phyloP scores from a whole-genome alignment of 2,888 invertebrate genomes.

The Mesorhabditis belari region DNA sequence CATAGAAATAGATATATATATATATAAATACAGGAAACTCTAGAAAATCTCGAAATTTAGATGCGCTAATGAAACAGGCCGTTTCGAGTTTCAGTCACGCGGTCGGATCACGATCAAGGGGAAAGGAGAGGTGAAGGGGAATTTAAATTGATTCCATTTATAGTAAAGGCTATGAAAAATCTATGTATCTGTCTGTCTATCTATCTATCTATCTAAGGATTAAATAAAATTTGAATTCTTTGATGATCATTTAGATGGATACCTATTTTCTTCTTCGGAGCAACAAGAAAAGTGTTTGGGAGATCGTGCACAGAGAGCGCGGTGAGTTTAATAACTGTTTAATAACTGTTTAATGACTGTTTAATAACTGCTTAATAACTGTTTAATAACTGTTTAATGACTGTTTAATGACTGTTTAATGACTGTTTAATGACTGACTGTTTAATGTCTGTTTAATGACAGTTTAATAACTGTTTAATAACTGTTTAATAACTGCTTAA shows the following conservation, averaged over 20 bases:
- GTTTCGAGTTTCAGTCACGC: slow-evolving; percentile 39
- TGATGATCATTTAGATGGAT: slow-evolving; percentile 20
- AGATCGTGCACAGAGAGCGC: slow-evolving; percentile 36
- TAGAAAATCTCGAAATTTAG: not conserved
- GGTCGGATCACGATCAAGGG: slow-evolving; percentile 36
- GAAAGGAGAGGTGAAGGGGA: slow-evolving; percentile 8
- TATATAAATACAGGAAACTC: not conserved
- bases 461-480: no score
- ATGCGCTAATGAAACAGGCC: slow-evolving; percentile 29
- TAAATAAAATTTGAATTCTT: no score
- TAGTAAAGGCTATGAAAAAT: slow-evolving; percentile 17
- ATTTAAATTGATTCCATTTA: not conserved
- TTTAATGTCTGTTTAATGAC: slow-evolving; percentile 13
- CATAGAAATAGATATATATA: no score
- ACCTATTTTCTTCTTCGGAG: slow-evolving; percentile 38
- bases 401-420: no score
- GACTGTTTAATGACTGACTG: slow-evolving; percentile 26
- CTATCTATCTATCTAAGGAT: no score
- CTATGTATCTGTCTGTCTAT: no score
- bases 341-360: no score
- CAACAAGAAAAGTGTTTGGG: slow-evolving; percentile 46
- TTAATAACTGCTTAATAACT: no score
- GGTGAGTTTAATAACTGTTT: slow-evolving; percentile 19
- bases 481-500: no score
- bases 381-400: no score